Evolutionary conservation across 2,888 invertebrate genomes (phyloP).

Genomic region (Emmelina monodactyla): DNA sequence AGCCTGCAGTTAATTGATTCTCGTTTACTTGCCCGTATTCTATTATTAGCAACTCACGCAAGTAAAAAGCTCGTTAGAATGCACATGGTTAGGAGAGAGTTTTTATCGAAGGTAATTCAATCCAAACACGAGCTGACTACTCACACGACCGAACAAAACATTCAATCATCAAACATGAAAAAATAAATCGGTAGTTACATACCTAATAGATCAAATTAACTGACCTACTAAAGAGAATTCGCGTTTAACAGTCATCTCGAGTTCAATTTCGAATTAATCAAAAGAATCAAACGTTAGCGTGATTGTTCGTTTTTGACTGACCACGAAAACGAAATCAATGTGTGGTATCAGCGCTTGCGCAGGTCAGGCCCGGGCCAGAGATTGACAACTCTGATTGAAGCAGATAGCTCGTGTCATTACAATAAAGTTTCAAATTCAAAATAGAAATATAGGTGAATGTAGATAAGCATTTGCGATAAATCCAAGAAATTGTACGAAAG

Average conservation of each 20-base stretch:
- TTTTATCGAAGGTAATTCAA: constrained; percentile 1
- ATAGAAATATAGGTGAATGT: too few relatives aligned
- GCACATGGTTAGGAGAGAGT: not conserved
- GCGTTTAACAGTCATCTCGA: constrained; percentile 23
- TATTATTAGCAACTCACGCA: not conserved
- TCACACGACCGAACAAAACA: constrained; percentile 4
- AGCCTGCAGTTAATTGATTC: not conserved
- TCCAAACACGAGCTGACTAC: not conserved
- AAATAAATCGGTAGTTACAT: constrained; percentile 11
- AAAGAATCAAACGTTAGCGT: constrained; percentile 18
- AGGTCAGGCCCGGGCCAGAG: too few relatives aligned
- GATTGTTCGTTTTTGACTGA: constrained; percentile 44
- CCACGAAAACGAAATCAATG: constrained; percentile 45
- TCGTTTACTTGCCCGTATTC: not conserved
- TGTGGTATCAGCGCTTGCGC: constrained; percentile 38
- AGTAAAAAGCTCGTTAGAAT: not conserved
- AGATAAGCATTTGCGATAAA: too few relatives aligned
- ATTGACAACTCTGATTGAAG: too few relatives aligned
- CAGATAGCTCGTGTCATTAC: too few relatives aligned
- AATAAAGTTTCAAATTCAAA: too few relatives aligned
- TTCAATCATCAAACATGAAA: constrained; percentile 12
- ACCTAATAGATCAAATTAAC: constrained; percentile 16
- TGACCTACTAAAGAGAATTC: constrained; percentile 25
- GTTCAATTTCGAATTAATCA: constrained; percentile 27
- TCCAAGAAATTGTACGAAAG: too few relatives aligned